These are phyloP conservation scores for Drosophila persimilis DNA, from an alignment of 1,140 invertebrate species.

Conservation along the genomic window DNA sequence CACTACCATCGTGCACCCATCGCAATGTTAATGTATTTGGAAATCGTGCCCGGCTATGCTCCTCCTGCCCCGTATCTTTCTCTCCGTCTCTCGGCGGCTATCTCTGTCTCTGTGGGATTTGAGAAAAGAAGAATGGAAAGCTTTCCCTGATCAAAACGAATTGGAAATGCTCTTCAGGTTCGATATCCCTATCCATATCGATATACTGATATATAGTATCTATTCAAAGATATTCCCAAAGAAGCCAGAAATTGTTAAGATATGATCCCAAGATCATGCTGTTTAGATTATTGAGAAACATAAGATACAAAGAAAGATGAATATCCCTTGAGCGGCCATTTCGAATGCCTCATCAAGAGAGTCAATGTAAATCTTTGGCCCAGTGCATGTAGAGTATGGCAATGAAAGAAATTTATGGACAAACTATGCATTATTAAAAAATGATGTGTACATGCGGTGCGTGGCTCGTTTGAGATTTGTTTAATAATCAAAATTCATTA, in stretches of 20 bases:
- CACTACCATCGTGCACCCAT: constrained; percentile 63
- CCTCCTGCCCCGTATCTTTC: neutral
- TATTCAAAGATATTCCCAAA: too few species aligned
- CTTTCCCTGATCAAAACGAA: constrained; percentile 28
- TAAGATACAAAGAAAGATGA: too few species aligned
- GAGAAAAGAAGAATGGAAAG: constrained; percentile 66
- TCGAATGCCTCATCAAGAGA: too few species aligned
- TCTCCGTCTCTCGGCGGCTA: constrained; percentile 10
- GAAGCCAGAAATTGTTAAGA: too few species aligned
- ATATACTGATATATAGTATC: too few species aligned
- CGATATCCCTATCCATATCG: too few species aligned
- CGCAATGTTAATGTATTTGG: constrained; percentile 80
- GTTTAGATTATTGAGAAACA: too few species aligned
- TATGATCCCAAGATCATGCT: too few species aligned
- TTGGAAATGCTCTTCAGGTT: constrained; percentile 19
- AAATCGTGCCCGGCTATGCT: constrained; percentile 70
- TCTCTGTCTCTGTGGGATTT: constrained; percentile 31
- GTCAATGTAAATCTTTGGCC: too few species aligned
- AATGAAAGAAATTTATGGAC: constrained; percentile 80
- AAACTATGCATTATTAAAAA: constrained; percentile 82
- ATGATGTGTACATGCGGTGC: constrained; percentile 74
- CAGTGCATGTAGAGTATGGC: neutral
- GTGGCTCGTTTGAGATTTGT: constrained; percentile 70
- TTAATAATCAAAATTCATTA: constrained; percentile 77
- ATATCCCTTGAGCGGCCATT: too few species aligned